Base-by-base conservation (phyloP, 2,797 vertebrate species). In the Gymnothorax reevesii region DNA sequence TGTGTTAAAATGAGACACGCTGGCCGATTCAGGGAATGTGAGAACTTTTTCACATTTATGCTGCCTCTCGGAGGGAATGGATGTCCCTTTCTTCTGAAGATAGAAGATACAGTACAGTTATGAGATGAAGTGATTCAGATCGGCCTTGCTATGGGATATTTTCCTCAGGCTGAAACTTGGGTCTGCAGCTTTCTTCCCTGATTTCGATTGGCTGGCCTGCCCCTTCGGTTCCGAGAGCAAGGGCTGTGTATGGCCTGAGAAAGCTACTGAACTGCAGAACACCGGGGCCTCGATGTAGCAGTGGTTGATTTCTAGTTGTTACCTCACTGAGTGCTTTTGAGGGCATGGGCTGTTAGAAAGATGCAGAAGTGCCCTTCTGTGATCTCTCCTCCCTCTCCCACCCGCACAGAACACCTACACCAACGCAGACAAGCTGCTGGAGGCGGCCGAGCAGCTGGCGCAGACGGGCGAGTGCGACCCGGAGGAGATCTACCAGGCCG, bases 381-480 rank as follows among this genome's bases (percentile, higher is more conserved):
- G 54, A 57, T 82, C 57, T 33, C 66, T 2, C 22, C 17, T 59
- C 52, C 0, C 91, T 49, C 59, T 71, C 71, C 57, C 71, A 9
- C n/a, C 22, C 10, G 27, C 52, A 86, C 86, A 99, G 98, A 99
- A 99, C 91, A 99, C 98, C 0, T 99, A 99, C n/a, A 99, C 98
- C 86, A 99, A 99, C 0, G 98, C 98, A 13, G 98, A 99, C 91
- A 99, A 99, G 90, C 92, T 99, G 85, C 94, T 99, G 89, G 98
- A 99, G 94, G 98, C 98, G 0, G 98, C 98, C 0, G 98, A 99
- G 90, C 98, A 99, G 94, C 95, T 99, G 84, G 98, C 98, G 59
- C 98, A 99, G 95, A 99, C 98, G 0, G 98, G 98, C 15, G 98
- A 99, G 91, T 99, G 98, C 90, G 98, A 99, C 93, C 98, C 98